A percentile compares a stretch with the other conserved stretches of the same genome.
phyloP scores from a whole-genome alignment of 2,888 invertebrate genomes.

The Saturnia japonica region DNA sequence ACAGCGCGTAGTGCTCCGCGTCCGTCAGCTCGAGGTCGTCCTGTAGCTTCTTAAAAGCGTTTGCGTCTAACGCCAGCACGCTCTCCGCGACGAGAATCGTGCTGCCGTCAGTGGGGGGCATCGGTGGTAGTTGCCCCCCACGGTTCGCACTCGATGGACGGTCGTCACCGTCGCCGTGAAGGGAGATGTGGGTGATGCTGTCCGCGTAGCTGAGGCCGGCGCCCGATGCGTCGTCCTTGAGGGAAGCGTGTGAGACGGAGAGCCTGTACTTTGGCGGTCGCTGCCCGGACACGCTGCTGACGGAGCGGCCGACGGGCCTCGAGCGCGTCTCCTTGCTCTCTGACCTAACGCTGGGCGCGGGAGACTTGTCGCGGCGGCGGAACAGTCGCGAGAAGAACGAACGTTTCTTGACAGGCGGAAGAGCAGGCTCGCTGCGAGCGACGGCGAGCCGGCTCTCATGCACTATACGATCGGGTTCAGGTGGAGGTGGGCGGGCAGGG shows the following conservation, averaged over 20 bases:
- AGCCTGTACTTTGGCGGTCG: slow-evolving; percentile 77
- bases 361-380: slow-evolving; percentile 69
- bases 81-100: slow-evolving; percentile 83
- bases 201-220: slow-evolving; percentile 77
- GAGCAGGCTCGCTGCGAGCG: slow-evolving; percentile 67
- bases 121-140: slow-evolving; percentile 57
- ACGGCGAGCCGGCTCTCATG: slow-evolving; percentile 47
- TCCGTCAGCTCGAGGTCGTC: slow-evolving; percentile 89
- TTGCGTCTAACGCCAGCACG: slow-evolving; percentile 72
- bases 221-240: slow-evolving; percentile 68
- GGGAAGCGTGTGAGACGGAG: slow-evolving; percentile 66
- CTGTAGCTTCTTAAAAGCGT: slow-evolving; percentile 64
- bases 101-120: slow-evolving; percentile 78
- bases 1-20: slow-evolving; percentile 93
- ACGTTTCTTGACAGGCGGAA: slow-evolving; percentile 74
- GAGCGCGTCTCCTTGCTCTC: slow-evolving; percentile 54
- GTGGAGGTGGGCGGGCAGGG: slow-evolving; percentile 41
- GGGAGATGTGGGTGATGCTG: slow-evolving; percentile 85
- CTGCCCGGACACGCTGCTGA: slow-evolving; percentile 83
- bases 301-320: slow-evolving; percentile 82
- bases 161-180: slow-evolving; percentile 71
- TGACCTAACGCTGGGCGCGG: slow-evolving; percentile 69
- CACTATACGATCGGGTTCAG: slow-evolving; percentile 17
- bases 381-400: slow-evolving; percentile 76
- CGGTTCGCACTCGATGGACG: slow-evolving; percentile 35